Base-by-base conservation (phyloP, 23 tunicate genomes). In the Botrylloides violaceus region DNA sequence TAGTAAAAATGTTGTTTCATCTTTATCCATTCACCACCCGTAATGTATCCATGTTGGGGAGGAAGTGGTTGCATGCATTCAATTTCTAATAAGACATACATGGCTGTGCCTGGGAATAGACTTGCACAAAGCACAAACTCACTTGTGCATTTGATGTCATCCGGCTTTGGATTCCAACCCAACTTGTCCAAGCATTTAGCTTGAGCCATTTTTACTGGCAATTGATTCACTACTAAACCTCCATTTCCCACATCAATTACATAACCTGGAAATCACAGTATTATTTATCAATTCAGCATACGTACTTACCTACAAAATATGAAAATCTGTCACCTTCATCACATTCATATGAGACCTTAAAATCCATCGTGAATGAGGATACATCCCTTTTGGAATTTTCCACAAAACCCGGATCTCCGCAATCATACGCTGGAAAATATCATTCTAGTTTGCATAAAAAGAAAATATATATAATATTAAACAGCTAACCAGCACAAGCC, bases 151-250 rank as follows among this genome's bases (percentile, higher is more conserved):
- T 32, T 29, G 29, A 73, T 79, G 0, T 66, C 66, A 9, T 34
- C 9, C 6, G 94, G 77, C 32, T 38, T 19, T 25, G 94, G 94
- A 2, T 47, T 29, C 94, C 94, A 85, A 12, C 32, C 32, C 38
- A 57, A 49, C 23, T 58, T n/a, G 0, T 29, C 34, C 30, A 50
- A 31, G 59, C 94, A 85, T 27, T 59, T 65, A 0, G 35, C 26
- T 0, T 73, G 27, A 22, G 37, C 25, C 5, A 20, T 37, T 5
- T 23, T 21, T 6, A 68, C 32, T n/a, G n/a, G n/a, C 1, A 2
- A 43, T 2, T 30, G 6, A 6, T 68, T 68, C 26, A 26, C 5
- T 21, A 68, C 37, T 7, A 68, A 68, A 28, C 74, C 74, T 35
- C 58, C 74, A 43, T 43, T 68, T 37, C 74, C 74, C 6, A 43